Base-by-base conservation (phyloP, 1,140 invertebrate species). In the Macrotrachela quadricornifera region DNA sequence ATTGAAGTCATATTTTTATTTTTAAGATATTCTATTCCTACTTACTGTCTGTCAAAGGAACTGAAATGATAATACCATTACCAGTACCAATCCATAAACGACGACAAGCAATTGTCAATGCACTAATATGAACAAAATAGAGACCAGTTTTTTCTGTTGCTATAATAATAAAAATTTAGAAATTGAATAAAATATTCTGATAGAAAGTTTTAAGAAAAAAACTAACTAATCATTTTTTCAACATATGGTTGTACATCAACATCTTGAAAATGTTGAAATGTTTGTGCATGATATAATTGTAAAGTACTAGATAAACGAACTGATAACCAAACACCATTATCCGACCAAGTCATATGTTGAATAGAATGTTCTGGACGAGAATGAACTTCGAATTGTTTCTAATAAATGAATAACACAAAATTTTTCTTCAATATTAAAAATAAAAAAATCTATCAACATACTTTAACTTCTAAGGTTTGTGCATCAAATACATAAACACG, bases 241-340 rank as follows among this genome's bases (percentile, higher is more conserved):
- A 97, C 87, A 63, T 94, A 95, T 0, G 92, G 91, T 66, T 97
- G 91, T 57, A 99, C 94, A 65, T 97, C 91, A 10, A 99, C 86
- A 70, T 97, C 91, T 64, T 86, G 86, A 43, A 97, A 74, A 73
- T 97, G 90, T 64, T 94, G 80, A 67, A 90, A 84, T 1, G 88
- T 95, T 63, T 90, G 81, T 40, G 91, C 86, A 69, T 94, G 86
- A 70, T 92, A 97, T 15, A 99, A 73, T 53, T 91, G 75, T 43
- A 99, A 69, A 0, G 91, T 94, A 14, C 86, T 94, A 66, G 97
- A 92, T 60, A 96, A 72, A 58, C 85, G 71, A 59, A 92, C 87
- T 43, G 85, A 87, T 18, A 96, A 81, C 91, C 91, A 97, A 2
- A 97, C 92, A 13, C 92, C 92, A 63, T 95, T 85, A 1, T 87